Percentiles rank a stretch among this genome's conserved stretches.
These are phyloP conservation scores for Zygogramma bicolorata DNA, from an alignment of 2,888 invertebrate genomes.

Conservation along the genomic window DNA sequence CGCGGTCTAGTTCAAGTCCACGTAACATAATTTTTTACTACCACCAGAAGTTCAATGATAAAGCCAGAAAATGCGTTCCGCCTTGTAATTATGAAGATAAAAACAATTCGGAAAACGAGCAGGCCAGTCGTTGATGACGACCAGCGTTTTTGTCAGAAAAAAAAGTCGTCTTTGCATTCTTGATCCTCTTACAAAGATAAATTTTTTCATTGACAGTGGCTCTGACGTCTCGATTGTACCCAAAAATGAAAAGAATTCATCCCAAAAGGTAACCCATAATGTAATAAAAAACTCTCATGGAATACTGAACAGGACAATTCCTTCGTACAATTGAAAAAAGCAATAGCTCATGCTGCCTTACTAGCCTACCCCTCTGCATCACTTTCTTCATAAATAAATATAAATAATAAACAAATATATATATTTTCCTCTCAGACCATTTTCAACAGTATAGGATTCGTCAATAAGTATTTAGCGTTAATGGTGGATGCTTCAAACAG, in stretches of 20 bases:
- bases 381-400: too few species aligned
- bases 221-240: too few species aligned
- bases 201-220: too few species aligned
- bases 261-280: slow-evolving; percentile 2
- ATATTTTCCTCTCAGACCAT: too few species aligned
- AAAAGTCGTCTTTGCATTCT: background rate
- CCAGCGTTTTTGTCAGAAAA: background rate
- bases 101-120: background rate
- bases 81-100: background rate
- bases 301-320: background rate
- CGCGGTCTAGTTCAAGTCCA: background rate
- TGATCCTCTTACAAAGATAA: background rate
- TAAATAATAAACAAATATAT: too few species aligned
- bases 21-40: background rate
- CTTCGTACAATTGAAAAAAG: background rate
- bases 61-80: background rate
- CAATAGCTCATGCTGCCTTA: background rate
- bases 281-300: slow-evolving; percentile 6
- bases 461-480: background rate
- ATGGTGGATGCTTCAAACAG: background rate
- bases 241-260: too few species aligned
- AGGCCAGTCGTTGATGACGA: background rate
- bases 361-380: background rate
- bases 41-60: background rate
- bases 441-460: too few species aligned